Conservation (phyloP, 2,888 invertebrate genomes). For the Rutpela maculata region DNA sequence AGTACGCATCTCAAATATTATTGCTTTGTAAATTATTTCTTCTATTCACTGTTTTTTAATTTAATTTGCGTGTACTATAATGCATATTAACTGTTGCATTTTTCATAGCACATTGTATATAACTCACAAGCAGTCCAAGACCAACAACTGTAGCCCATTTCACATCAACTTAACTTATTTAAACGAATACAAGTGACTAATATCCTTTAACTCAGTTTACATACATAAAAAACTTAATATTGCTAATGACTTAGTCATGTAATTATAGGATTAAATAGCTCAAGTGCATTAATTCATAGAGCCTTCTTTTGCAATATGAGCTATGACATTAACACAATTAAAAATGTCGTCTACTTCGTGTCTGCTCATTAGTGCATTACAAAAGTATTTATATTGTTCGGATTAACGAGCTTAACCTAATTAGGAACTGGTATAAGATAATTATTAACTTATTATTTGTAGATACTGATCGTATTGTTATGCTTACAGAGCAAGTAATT, state of each 20-base stretch:
- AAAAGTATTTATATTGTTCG: neutral
- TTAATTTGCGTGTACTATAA: no score
- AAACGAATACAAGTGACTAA: neutral
- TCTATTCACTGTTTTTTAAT: no score
- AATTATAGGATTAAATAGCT: neutral
- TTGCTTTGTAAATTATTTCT: no score
- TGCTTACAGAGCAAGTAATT: no score
- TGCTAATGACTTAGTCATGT: neutral
- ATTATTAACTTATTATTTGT: neutral
- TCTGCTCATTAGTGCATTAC: neutral
- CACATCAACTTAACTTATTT: no score
- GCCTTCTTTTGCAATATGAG: neutral
- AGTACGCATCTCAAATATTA: no score
- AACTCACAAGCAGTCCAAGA: no score
- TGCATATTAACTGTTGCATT: no score
- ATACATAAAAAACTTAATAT: neutral
- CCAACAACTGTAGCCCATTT: no score
- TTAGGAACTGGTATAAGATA: neutral
- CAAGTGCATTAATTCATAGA: neutral
- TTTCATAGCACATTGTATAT: no score
- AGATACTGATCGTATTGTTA: neutral
- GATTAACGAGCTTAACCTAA: neutral
- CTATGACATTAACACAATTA: neutral
- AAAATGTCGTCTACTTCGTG: neutral
- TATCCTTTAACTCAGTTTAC: neutral